Evolutionary conservation across 2,888 invertebrate species (phyloP).

Genomic region (Diarsia dahlii): DNA sequence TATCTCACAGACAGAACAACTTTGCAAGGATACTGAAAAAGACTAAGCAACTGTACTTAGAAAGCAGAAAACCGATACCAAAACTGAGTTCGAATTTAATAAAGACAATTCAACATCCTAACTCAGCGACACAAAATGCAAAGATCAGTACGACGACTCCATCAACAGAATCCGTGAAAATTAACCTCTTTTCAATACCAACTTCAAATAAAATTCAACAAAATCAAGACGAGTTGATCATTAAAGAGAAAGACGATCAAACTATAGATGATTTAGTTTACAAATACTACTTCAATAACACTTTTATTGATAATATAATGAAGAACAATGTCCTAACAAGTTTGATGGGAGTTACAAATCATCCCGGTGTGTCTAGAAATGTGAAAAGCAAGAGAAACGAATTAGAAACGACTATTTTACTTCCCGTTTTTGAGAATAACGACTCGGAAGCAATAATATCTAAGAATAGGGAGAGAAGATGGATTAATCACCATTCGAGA

Average conservation of each 20-base stretch:
- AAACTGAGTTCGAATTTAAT: conserved; percentile 52
- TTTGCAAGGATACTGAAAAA: conserved; percentile 84
- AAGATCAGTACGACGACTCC: conserved; percentile 60
- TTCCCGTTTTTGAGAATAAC: conserved; percentile 73
- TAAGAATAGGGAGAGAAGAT: conserved; percentile 76
- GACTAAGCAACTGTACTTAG: conserved; percentile 79
- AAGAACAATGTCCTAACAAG: conserved; percentile 79
- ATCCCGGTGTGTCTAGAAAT: conserved; percentile 63
- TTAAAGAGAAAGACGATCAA: conserved; percentile 84
- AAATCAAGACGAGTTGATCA: conserved; percentile 81
- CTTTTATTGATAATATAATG: conserved; percentile 84
- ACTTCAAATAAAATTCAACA: conserved; percentile 69
- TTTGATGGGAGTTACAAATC: conserved; percentile 68
- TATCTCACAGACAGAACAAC: conserved; percentile 84
- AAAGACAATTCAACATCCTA: conserved; percentile 41
- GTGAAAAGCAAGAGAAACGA: conserved; percentile 79
- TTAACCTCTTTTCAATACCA: conserved; percentile 83
- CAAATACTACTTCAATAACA: conserved; percentile 88
- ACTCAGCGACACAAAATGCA: not conserved
- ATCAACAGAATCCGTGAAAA: conserved; percentile 80
- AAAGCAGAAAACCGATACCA: conserved; percentile 64
- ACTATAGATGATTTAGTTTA: conserved; percentile 85
- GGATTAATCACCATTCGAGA: conserved; percentile 78
- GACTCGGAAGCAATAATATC: conserved; percentile 33
- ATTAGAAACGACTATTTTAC: conserved; percentile 75